Percentiles rank a stretch among this genome's conserved stretches.
Evolutionary conservation across 2,797 vertebrate genomes (phyloP).

Genomic region (Melanotaenia boesemani): DNA sequence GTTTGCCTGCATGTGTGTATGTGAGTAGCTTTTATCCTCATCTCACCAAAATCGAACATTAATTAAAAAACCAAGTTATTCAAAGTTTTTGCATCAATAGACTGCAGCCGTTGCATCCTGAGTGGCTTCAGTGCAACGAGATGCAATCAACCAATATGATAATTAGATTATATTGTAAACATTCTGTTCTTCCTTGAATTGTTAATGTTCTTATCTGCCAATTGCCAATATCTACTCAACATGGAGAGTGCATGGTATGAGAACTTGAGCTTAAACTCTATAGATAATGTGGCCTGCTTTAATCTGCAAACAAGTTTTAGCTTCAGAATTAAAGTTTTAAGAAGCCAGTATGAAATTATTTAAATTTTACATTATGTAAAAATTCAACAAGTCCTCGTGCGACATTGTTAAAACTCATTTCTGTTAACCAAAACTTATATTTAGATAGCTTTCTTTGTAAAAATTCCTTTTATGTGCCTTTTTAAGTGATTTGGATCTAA

Average conservation of each 20-base stretch:
- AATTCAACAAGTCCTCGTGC: background rate
- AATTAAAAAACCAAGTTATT: slow-evolving; percentile 56
- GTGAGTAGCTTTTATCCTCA: slow-evolving; percentile 15
- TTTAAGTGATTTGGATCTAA: background rate
- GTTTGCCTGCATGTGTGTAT: background rate
- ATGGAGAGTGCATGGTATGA: background rate
- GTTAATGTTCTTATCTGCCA: background rate
- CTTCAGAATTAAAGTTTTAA: slow-evolving; percentile 4
- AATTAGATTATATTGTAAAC: background rate
- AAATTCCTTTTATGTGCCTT: background rate
- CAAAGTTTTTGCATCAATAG: slow-evolving; percentile 22
- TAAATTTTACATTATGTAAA: slow-evolving; percentile 11
- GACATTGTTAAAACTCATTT: background rate
- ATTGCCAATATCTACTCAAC: background rate
- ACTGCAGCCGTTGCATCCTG: background rate
- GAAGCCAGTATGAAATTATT: slow-evolving; percentile 23
- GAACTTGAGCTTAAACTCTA: background rate
- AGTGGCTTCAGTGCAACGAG: slow-evolving; percentile 9
- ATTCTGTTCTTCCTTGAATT: background rate
- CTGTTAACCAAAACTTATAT: background rate
- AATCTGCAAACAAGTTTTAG: background rate
- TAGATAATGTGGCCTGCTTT: background rate
- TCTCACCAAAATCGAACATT: slow-evolving; percentile 47
- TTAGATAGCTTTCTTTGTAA: background rate
- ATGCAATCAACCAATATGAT: background rate